Base-by-base conservation (phyloP, 2,113 vertebrate genomes). In the Zosterops japonicus region DNA sequence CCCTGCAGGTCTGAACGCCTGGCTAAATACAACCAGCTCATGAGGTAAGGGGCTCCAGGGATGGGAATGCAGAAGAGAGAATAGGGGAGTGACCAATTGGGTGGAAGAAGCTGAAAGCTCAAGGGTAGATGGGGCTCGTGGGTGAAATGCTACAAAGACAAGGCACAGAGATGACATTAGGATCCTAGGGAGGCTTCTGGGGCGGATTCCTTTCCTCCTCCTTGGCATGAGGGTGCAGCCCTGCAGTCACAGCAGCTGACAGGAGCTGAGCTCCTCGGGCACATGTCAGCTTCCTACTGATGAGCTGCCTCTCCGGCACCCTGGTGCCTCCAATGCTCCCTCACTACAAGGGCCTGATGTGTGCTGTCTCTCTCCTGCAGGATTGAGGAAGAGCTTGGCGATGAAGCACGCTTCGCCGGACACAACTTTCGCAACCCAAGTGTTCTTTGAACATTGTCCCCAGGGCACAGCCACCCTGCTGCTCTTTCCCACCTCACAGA, bases 11-110 rank as follows among this genome's bases (percentile, higher is more conserved):
- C 99, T 76, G 99, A 99, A 93, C 99, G 99, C 92, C 97, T 99
- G 97, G 99, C 99, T 81, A 99, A 99, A 96, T 99, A 99, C 98
- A 99, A 99, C 96, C 99, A 99, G 95, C 98, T 99, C 79, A 99
- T 99, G 99, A 99, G 99, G 99, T 99, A 93, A 96, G 98, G 56
- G 47, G 63, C 44, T 59, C 14, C 36, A 57, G 63, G 46, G 74
- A 41, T 2, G 9, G 60, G 59, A 87, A 39, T 1, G 6, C 25
- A 47, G 47, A 72, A 69, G 23, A 59, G n/a, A 57, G 59, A 44
- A 56, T 0, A 0, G 42, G 20, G 23, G 13, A 80, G 18, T 47
- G 44, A 69, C 25, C 52, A n/a, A 2, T 1, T 44, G 64, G 16
- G 33, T 77, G 90, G 71, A 56, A 92, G 60, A 83, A 83, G 31